Base-by-base conservation (phyloP, 2,888 invertebrate species). In the Catonia carolina region DNA sequence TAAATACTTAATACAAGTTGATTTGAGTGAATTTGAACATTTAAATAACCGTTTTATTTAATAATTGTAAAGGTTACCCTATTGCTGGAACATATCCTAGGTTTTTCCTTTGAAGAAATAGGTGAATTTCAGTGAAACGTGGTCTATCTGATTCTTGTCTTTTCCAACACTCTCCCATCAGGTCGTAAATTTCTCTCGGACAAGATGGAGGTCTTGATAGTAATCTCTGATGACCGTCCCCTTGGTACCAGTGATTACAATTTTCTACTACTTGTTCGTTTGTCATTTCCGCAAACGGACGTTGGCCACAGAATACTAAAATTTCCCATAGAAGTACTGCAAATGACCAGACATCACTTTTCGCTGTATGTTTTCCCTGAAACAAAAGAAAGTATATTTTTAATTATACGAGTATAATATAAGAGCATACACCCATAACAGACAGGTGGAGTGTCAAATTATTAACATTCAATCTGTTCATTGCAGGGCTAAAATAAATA, bases 141-240 rank as follows among this genome's bases (percentile, higher is more conserved):
- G 93, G 93, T 36, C 94, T 78, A 68, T 89, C 86, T 53, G 79
- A 77, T 51, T 88, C 85, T 66, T 85, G 84, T 54, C 89, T 78
- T 66, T 87, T 85, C 92, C 93, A 94, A 74, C 93, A 94, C 73
- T 92, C 91, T 66, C 84, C 83, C 88, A 94, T 90, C 65, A 93
- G 80, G 72, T 90, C 91, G 76, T 89, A 92, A 61, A 94, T 86
- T 72, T 94, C 92, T 63, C 86, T 79, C 37, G 92, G 87, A 73
- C 91, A 91, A 60, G 83, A 81, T 41, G 82, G 76, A 12, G 89
- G 91, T 42, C 84, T 79, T 2, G 83, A 68, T 31, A 78, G 73
- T 61, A 78, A 73, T 64, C 84, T 77, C 63, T 78, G 76, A 55
- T 76, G 74, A 6, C 77, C 76, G 62, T 75, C 75, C 65, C 76